Conservation (phyloP, 1,140 invertebrate species). For the Steinernema feltiae region DNA sequence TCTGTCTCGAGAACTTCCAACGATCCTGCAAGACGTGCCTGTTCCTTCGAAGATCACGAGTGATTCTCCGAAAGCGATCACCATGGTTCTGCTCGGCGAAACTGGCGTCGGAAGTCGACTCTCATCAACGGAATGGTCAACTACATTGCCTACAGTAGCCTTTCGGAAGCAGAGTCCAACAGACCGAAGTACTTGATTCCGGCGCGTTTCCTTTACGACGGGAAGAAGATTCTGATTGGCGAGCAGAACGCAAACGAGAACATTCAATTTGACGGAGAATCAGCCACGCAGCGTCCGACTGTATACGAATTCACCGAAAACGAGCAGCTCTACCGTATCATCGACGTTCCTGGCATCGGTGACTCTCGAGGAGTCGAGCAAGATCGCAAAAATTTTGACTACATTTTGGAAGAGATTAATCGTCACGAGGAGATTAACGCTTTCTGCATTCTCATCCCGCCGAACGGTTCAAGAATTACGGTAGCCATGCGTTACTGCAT, state of each 20-base stretch:
- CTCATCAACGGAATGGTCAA: background rate
- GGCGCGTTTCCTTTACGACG: background rate
- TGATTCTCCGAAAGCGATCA: background rate
- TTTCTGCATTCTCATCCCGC: conserved; percentile 47
- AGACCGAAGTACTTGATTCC: background rate
- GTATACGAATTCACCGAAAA: conserved; percentile 15
- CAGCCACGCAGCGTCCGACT: conserved; percentile 26
- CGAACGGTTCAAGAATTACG: conserved; percentile 37
- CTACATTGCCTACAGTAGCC: background rate
- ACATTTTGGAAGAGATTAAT: conserved; percentile 33
- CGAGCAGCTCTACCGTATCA: conserved; percentile 29
- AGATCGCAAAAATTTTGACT: conserved; percentile 49
- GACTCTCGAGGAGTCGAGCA: conserved; percentile 45
- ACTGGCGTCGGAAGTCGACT: background rate
- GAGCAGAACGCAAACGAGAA: background rate
- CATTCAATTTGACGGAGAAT: background rate
- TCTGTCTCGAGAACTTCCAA: background rate
- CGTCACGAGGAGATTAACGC: conserved; percentile 33
- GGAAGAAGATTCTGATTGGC: background rate
- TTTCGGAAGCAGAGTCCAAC: background rate
- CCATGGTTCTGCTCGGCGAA: background rate
- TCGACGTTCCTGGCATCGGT: conserved; percentile 55
- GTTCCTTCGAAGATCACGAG: background rate
- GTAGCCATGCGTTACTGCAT: conserved; percentile 48
- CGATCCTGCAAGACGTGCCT: background rate